Evolutionary conservation across 2,113 vertebrate genomes (phyloP), one percentile per base, ranked within the genome.

Genomic region (Rallus limicola): DNA sequence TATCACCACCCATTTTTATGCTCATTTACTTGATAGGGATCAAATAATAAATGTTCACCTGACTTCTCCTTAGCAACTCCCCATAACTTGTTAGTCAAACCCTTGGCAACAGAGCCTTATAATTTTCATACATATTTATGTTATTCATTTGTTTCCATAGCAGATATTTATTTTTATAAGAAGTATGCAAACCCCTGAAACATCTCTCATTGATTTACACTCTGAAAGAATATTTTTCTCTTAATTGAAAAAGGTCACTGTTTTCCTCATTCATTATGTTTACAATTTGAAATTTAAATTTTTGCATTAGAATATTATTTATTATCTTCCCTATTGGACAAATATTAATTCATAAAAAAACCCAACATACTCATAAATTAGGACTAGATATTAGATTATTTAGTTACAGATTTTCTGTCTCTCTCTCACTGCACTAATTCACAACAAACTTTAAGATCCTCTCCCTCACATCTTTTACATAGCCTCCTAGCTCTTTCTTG

Each of bases 41-140:
- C 91, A 92, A 96, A 93, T 96, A 80, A 92, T 87, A 90, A 95
- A 86, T 95, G 95, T 97, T 97, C 95, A 97, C 97, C 96, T 95
- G 88, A 79, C 92, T 96, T 96, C 84, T 96, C 96, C 88, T 77
- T 97, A 94, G 97, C 97, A 98, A 98, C 97, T 91, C 74, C 85
- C 74, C 95, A 86, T 91, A 76, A 94, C 83, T 94, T 95, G 72
- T 70, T 97, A 93, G 76, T 75, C 80, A 92, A 91, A 96, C 71
- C 63, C 93, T 83, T 95, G 93, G 93, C 91, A 97, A 97, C 96
- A 91, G 25, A 63, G 65, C 56, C 46, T 69, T 93, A 59, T 42
- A 91, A 83, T 92, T 95, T 94, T 88, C 93, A 96, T 97, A 83
- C 82, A 96, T 95, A 96, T 96, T 96, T 95, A 96, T 93, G 79